phyloP scores from a whole-genome alignment of 1,140 invertebrate genomes.

The Euglossa dilemma region DNA sequence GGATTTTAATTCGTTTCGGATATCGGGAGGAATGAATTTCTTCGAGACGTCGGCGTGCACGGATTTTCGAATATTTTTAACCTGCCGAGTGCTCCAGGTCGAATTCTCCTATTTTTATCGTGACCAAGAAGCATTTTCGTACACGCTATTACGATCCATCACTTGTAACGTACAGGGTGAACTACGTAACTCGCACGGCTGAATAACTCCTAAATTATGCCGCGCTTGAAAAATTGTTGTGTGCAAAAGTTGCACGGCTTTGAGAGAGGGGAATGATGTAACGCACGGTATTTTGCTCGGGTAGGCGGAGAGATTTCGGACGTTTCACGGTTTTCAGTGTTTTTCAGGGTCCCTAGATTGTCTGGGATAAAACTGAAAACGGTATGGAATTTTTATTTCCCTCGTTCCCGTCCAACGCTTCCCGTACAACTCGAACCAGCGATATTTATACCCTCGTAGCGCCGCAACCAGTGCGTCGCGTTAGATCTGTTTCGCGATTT shows the following conservation, averaged over 20 bases:
- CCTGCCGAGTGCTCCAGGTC: not conserved
- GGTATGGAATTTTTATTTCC: not conserved
- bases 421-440: not conserved
- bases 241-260: not conserved
- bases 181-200: not conserved
- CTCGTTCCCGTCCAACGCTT: not conserved
- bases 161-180: not conserved
- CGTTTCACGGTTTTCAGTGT: not conserved
- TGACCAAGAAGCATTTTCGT: not conserved
- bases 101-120: not conserved
- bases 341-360: not conserved
- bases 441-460: not conserved
- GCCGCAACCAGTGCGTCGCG: not conserved
- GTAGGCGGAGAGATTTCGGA: not conserved
- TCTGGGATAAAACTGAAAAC: too few species aligned
- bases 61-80: not conserved
- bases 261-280: too few species aligned
- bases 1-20: not conserved
- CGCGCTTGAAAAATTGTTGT: not conserved
- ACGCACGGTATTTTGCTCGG: not conserved
- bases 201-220: not conserved
- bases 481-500: conserved; percentile 1
- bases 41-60: not conserved
- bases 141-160: not conserved
- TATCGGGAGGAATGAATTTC: not conserved